These are phyloP conservation scores for Ctenomys sociabilis DNA, from an alignment of 2,113 vertebrate genomes.

Conservation along the genomic window DNA sequence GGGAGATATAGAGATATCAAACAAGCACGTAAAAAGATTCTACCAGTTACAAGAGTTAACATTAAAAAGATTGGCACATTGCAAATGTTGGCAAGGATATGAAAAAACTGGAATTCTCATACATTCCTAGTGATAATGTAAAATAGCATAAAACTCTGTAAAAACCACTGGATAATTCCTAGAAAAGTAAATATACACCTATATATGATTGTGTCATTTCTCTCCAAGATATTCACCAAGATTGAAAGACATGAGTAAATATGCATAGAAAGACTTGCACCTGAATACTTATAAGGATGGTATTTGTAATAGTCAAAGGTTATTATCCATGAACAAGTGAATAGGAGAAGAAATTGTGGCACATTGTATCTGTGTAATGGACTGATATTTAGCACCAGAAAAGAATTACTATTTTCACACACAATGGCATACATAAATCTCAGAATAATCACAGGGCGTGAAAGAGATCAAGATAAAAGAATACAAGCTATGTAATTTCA, in stretches of 20 bases:
- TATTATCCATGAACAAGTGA: neutral
- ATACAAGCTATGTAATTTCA: neutral
- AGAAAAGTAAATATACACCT: neutral
- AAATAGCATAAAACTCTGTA: neutral
- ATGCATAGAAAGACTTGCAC: neutral
- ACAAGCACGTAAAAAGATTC: neutral
- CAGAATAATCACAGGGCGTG: neutral
- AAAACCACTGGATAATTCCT: neutral
- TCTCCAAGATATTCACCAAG: neutral
- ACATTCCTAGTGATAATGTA: neutral
- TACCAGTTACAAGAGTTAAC: neutral
- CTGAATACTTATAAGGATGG: neutral
- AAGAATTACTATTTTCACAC: neutral
- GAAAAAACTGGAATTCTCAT: neutral
- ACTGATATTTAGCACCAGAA: neutral
- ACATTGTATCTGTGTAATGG: neutral
- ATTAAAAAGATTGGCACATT: neutral
- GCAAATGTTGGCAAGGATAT: neutral
- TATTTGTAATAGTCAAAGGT: conserved; percentile 24
- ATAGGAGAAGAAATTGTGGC: conserved; percentile 3
- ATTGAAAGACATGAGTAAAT: neutral
- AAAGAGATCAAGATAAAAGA: neutral
- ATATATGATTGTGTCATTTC: neutral
- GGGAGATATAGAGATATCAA: neutral
- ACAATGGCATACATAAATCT: neutral